phyloP scores from a whole-genome alignment of 2,113 vertebrate species.

The Tetrao urogallus region DNA sequence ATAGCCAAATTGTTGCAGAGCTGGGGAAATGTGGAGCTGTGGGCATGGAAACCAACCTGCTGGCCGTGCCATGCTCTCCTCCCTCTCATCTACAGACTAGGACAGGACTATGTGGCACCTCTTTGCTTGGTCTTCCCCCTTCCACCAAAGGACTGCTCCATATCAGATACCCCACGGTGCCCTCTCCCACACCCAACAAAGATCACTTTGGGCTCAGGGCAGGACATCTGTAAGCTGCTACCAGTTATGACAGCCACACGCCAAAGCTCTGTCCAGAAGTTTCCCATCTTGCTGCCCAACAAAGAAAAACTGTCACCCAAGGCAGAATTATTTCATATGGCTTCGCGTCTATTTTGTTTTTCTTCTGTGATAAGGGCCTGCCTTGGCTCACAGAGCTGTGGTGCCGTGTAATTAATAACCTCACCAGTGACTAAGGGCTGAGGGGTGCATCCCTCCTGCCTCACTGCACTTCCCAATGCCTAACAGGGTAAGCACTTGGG shows the following conservation, averaged over 20 bases:
- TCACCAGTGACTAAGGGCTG: accelerated
- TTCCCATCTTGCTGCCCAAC: background rate
- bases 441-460: background rate
- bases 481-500: background rate
- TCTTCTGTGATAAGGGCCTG: background rate
- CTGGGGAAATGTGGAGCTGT: background rate
- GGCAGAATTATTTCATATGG: background rate
- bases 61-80: background rate
- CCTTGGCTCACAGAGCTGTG: background rate
- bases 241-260: background rate
- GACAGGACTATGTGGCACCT: background rate
- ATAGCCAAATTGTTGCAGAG: background rate
- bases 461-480: background rate
- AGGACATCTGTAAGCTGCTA: background rate
- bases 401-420: background rate
- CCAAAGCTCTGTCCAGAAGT: background rate
- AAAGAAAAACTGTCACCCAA: background rate
- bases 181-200: background rate
- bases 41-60: background rate
- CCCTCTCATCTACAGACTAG: background rate
- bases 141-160: background rate
- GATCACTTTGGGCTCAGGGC: background rate
- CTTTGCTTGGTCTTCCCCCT: background rate
- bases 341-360: background rate
- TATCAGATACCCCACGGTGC: background rate